Percentiles rank a stretch among this genome's conserved stretches.
Conservation (phyloP, 1,140 invertebrate species). For the Neodiprion virginianus region DNA sequence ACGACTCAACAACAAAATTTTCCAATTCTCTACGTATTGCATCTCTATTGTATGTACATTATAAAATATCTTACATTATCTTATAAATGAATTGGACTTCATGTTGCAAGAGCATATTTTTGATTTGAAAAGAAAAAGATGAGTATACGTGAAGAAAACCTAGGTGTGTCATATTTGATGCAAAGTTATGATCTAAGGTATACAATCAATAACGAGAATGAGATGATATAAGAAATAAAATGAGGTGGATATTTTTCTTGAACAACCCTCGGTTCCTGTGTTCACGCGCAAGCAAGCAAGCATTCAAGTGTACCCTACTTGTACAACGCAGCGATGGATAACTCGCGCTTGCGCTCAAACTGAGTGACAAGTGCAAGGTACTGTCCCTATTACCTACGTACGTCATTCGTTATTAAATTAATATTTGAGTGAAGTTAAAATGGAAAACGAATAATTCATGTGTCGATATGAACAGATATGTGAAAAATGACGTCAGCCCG, state of each 20-base stretch:
- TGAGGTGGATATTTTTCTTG: constrained; percentile 35
- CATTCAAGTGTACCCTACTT: constrained; percentile 34
- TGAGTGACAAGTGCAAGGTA: constrained; percentile 69
- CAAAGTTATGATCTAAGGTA: too few relatives aligned
- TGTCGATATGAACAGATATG: constrained; percentile 4
- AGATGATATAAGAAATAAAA: neutral
- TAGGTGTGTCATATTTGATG: too few relatives aligned
- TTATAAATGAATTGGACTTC: too few relatives aligned
- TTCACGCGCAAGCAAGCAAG: constrained; percentile 57
- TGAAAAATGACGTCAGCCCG: constrained; percentile 23
- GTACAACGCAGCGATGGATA: constrained; percentile 59
- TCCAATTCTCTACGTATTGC: too few relatives aligned
- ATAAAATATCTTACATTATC: too few relatives aligned
- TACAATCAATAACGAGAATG: neutral
- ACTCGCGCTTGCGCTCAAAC: constrained; percentile 67
- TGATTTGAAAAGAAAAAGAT: too few relatives aligned
- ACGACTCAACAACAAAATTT: too few relatives aligned
- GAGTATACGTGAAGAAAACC: too few relatives aligned
- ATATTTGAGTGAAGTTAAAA: constrained; percentile 24
- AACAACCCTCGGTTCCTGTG: constrained; percentile 59
- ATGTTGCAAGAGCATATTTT: too few relatives aligned
- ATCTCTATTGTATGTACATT: too few relatives aligned
- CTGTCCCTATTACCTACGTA: constrained; percentile 53
- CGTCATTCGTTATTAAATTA: constrained; percentile 16
- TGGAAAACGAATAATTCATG: constrained; percentile 5